Evolutionary conservation across 2,113 vertebrate species (phyloP).

Genomic region (human): DNA sequence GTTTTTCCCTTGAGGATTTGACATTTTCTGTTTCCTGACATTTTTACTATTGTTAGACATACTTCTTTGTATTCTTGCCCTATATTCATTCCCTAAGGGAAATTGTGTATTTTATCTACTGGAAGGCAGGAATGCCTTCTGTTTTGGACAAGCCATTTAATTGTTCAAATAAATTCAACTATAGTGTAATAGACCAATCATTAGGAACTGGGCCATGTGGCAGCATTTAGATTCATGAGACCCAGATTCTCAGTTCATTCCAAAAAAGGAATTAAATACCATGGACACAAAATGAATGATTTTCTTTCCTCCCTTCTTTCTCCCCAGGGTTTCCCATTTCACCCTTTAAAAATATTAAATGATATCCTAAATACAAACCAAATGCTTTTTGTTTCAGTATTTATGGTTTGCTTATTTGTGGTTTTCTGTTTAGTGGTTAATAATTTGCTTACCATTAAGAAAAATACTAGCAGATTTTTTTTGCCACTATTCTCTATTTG

Average conservation of each 20-base stretch:
- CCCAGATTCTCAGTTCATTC: constrained; percentile 39
- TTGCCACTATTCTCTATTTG: neutral
- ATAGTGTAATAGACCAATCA: constrained; percentile 65
- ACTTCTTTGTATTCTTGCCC: constrained; percentile 66
- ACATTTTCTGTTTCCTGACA: constrained; percentile 84
- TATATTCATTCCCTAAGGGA: constrained; percentile 21
- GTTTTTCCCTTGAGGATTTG: constrained; percentile 76
- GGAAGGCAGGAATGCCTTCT: constrained; percentile 69
- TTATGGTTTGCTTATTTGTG: neutral
- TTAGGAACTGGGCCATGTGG: constrained; percentile 55
- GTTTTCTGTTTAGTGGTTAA: neutral
- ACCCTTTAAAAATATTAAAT: constrained; percentile 29
- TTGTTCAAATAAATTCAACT: constrained; percentile 73
- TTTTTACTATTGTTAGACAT: constrained; percentile 76
- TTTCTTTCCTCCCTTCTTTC: neutral
- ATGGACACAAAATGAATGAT: neutral
- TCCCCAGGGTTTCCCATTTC: neutral
- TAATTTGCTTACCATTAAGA: neutral
- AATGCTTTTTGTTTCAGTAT: neutral
- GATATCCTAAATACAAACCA: neutral
- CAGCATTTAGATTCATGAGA: constrained; percentile 45
- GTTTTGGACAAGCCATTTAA: constrained; percentile 71
- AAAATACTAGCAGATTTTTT: neutral
- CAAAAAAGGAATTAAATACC: constrained; percentile 54
- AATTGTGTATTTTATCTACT: constrained; percentile 72